phyloP scores from a whole-genome alignment of 2,797 vertebrate genomes.

The Cossypha niveicapilla region DNA sequence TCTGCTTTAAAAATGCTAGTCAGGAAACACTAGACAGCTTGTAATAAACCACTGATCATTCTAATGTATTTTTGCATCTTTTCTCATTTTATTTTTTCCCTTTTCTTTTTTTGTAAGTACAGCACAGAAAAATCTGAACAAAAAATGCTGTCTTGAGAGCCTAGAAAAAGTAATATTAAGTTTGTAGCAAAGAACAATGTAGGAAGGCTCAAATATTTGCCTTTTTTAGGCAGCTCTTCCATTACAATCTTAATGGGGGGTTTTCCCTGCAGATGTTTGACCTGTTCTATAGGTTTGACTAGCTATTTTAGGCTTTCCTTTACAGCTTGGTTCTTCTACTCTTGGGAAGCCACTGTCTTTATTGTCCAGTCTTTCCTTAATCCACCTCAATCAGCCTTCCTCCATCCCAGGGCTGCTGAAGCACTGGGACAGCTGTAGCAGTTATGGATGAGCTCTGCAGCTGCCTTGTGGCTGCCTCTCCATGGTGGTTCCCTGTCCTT shows the following conservation, averaged over 20 bases:
- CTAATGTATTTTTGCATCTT: background rate
- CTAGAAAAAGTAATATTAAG: background rate
- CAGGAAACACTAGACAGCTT: background rate
- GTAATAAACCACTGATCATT: background rate
- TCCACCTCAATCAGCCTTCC: background rate
- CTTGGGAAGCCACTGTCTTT: background rate
- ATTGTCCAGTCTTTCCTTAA: background rate
- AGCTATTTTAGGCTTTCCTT: background rate
- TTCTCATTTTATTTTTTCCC: background rate
- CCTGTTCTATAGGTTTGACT: background rate
- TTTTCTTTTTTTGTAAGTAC: background rate
- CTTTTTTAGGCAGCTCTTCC: background rate
- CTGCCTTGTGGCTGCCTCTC: background rate
- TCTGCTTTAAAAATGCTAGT: background rate
- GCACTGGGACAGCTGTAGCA: background rate
- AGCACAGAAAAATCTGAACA: background rate
- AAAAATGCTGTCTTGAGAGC: background rate
- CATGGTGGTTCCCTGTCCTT: rapidly evolving
- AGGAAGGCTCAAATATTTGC: background rate
- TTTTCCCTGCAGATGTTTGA: background rate
- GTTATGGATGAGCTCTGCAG: background rate
- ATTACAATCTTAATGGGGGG: background rate
- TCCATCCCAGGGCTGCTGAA: background rate
- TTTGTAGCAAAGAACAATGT: background rate
- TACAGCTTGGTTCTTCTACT: background rate